Base-by-base conservation (phyloP, 1,140 invertebrate genomes). In the Cydia fagiglandana region DNA sequence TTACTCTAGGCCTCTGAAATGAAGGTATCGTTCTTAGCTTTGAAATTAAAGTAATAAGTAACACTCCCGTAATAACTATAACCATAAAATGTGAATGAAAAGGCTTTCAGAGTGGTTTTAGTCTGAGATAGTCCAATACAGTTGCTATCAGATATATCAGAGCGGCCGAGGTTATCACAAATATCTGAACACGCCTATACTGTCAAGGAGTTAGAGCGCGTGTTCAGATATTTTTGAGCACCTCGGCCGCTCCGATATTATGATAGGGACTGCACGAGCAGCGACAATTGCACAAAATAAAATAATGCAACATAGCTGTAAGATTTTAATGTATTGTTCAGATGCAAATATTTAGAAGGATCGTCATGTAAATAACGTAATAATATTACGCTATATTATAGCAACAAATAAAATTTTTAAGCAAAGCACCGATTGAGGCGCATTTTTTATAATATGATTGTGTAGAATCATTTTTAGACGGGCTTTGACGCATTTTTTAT, bases 341-440 rank as follows among this genome's bases (percentile, higher is more conserved):
- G 90, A 92, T 92, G 90, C 88, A 91, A 89, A 92, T 92, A 91
- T 92, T 92, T 92, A 90, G 90, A 90, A 92, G 88, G 88, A 91
- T 87, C 87, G 88, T 82, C 86, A 86, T 92, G 90, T 92, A 91
- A 88, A 90, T 92, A 91, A 87, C 80, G 78, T 88, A 86, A 87
- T 82, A n/a, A n/a, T n/a, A n/a, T n/a, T n/a, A n/a, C n/a, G n/a
- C n/a, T n/a, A n/a, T n/a, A n/a, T n/a, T n/a, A 87, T 91, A 91
- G 86, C 85, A 79, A 86, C 84, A 85, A 87, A 82, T 81, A 77
- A 80, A 81, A 77, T 75, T 81, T 84, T 70, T 86, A 85, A 79
- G 80, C 82, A 76, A 79, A 83, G 77, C 70, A 83, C 82, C 85
- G 83, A 80, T 83, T 84, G 86, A 84, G 87, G 79, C 82, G 85